These are phyloP conservation scores for Globia sparganii DNA, from an alignment of 2,888 invertebrate species.

Conservation along the genomic window DNA sequence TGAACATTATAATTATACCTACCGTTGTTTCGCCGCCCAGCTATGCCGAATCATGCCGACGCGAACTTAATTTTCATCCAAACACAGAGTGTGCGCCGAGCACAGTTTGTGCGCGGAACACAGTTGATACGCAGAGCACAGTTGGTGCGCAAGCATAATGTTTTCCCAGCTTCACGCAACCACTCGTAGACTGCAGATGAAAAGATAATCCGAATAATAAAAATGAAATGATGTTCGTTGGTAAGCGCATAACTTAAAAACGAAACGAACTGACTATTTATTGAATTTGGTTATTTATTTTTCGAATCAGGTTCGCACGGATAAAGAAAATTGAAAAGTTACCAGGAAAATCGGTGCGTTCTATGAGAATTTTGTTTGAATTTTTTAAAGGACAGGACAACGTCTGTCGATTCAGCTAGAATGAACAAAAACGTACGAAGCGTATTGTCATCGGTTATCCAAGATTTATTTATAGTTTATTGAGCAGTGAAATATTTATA, in stretches of 20 bases:
- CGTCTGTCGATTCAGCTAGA: background rate
- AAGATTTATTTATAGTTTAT: conserved; percentile 25
- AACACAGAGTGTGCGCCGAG: background rate
- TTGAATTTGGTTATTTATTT: background rate
- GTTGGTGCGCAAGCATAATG: background rate
- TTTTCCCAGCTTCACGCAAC: background rate
- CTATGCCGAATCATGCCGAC: background rate
- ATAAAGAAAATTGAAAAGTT: background rate
- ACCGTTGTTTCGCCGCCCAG: too few species aligned
- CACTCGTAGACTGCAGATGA: background rate
- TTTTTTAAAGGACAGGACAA: background rate
- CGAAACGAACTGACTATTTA: background rate
- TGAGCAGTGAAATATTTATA: conserved; percentile 25
- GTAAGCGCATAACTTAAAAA: background rate
- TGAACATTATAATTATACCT: background rate
- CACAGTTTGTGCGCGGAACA: background rate
- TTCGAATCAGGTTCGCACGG: background rate
- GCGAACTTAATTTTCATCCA: background rate
- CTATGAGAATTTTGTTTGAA: background rate
- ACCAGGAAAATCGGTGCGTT: too few species aligned
- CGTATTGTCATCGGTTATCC: conserved; percentile 6
- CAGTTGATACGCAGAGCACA: background rate
- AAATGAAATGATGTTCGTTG: background rate
- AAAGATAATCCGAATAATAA: background rate
- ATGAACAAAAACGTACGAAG: background rate